These are phyloP conservation scores for Mesorhabditis belari DNA, from an alignment of 2,888 invertebrate species.

Conservation along the genomic window DNA sequence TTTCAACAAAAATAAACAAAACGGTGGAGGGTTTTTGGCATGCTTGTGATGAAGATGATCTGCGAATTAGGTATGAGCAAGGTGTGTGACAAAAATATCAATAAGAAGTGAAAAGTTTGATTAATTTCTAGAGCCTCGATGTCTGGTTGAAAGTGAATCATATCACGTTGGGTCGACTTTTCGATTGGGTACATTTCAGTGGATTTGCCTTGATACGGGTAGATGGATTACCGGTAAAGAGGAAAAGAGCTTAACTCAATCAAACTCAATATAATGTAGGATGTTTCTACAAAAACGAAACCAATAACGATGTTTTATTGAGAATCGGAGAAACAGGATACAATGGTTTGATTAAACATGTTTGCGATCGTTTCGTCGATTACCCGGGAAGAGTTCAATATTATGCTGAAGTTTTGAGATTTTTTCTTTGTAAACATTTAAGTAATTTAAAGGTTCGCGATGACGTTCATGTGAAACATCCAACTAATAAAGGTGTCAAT, in stretches of 20 bases:
- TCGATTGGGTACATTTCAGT: constrained; percentile 42
- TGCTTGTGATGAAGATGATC: constrained; percentile 23
- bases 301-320: constrained; percentile 34
- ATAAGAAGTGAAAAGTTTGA: not conserved
- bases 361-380: constrained; percentile 44
- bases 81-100: constrained; percentile 19
- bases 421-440: not conserved
- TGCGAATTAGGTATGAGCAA: constrained; percentile 36
- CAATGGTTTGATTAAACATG: constrained; percentile 46
- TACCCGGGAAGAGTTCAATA: constrained; percentile 50
- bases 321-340: constrained; percentile 37
- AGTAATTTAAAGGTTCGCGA: constrained; percentile 28
- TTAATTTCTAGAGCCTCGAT: constrained; percentile 35
- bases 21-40: constrained; percentile 46
- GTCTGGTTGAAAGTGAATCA: constrained; percentile 26
- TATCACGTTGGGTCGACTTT: constrained; percentile 39
- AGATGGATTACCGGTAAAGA: constrained; percentile 43
- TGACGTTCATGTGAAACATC: constrained; percentile 42
- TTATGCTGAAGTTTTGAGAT: constrained; percentile 35
- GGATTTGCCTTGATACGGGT: constrained; percentile 48
- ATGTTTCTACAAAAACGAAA: constrained; percentile 50
- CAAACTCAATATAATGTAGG: constrained; percentile 34
- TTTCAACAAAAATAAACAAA: constrained; percentile 28
- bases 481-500: constrained; percentile 45
- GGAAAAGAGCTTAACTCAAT: not conserved